Base-by-base conservation (phyloP, 2,797 vertebrate genomes). In the Acipenser transmontanus region DNA sequence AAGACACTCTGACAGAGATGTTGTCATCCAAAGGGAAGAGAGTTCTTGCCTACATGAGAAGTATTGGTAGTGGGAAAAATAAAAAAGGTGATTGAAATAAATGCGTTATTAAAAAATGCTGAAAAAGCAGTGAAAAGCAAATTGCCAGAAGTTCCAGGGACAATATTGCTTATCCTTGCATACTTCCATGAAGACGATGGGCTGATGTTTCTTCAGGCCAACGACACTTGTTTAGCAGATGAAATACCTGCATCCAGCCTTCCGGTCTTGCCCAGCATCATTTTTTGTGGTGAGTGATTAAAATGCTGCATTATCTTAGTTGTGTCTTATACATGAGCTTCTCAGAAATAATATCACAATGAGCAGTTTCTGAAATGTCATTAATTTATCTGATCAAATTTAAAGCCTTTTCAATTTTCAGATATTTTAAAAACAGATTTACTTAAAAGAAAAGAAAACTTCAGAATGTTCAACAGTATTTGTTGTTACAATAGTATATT, bases 261-360 rank as follows among this genome's bases (percentile, higher is more conserved):
- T 54, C 51, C 51, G 64, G 50, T 61, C 34, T 56, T 17, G 14
- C 14, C 14, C 1, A 1, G 62, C 63, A 13, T 65, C 57, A 63
- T 56, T 61, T 50, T 69, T 61, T 56, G 64, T 56, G 64, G 47
- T 65, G 49, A 63, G 49, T 8, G 49, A 64, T 51, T 54, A 69
- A 69, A 13, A 48, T 63, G 59, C 62, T 50, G 9, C 50, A 49
- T n/a, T 54, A 34, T 34, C n/a, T 54, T 54, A 6, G 8, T 2
- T 6, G n/a, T 54, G n/a, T 54, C 8, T 2, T n/a, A 54, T 8
- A 54, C 12, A 54, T 54, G 20, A 34, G 20, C 20, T 34, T 34
- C 3, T 34, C 20, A 34, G 20, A 34, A 34, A 34, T 34, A 34
- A 34, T 4, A 34, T 34, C 20, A 34, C 20, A 34, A 34, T 34